Evolutionary conservation across 2,797 vertebrate species (phyloP).

Genomic region (Pangasius sanitwongsei): DNA sequence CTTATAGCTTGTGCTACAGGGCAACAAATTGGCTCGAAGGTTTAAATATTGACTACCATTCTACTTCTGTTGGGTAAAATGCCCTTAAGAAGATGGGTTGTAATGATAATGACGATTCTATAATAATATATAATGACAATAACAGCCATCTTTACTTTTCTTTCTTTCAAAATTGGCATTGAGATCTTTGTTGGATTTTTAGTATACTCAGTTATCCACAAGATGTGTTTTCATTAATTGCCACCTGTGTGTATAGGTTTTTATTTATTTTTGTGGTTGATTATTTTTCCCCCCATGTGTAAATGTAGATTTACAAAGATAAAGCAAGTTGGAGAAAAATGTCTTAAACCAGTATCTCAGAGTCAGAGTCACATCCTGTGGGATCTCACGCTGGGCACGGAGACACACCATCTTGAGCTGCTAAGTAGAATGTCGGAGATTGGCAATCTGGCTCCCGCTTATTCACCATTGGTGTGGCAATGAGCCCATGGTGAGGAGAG

Average conservation of each 20-base stretch:
- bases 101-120: background rate
- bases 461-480: constrained; percentile 52
- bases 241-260: background rate
- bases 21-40: background rate
- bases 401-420: constrained; percentile 54
- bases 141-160: background rate
- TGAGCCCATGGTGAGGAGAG: constrained; percentile 48
- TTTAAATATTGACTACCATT: background rate
- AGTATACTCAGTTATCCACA: background rate
- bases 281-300: background rate
- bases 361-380: constrained; percentile 53
- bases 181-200: background rate
- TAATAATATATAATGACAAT: background rate
- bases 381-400: constrained; percentile 48
- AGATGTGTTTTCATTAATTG: background rate
- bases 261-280: constrained; percentile 23
- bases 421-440: constrained; percentile 52
- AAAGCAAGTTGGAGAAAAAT: background rate
- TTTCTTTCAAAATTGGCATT: background rate
- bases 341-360: constrained; percentile 44
- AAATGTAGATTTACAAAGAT: constrained; percentile 12
- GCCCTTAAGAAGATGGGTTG: background rate
- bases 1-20: background rate
- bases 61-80: background rate
- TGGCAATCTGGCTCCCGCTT: constrained; percentile 55